phyloP scores from a whole-genome alignment of 2,113 vertebrate genomes.

The Plecturocebus donacophilus region DNA sequence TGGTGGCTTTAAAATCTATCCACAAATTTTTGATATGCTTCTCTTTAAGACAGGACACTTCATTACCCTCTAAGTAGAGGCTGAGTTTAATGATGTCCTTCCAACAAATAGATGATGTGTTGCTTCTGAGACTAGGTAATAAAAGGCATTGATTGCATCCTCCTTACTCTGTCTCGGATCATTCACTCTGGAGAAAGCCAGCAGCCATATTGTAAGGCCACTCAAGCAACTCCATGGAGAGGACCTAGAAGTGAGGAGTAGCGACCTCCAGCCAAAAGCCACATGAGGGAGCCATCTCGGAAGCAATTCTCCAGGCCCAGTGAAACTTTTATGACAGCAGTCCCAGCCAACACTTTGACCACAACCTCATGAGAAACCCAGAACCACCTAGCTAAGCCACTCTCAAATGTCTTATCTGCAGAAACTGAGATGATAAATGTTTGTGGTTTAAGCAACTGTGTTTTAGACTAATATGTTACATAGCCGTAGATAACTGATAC shows the following conservation, averaged over 20 bases:
- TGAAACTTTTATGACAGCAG: not conserved
- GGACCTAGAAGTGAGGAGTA: not conserved
- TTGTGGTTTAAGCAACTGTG: not conserved
- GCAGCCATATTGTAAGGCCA: not conserved
- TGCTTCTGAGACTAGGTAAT: not conserved
- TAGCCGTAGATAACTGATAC: not conserved
- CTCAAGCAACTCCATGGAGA: not conserved
- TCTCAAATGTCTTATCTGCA: not conserved
- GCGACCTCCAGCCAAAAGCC: not conserved
- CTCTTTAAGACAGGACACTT: not conserved
- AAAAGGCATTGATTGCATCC: not conserved
- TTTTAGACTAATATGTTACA: not conserved
- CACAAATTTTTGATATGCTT: not conserved
- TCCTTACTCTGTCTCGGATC: not conserved
- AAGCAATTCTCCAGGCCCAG: not conserved
- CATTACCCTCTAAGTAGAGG: not conserved
- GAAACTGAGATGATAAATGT: not conserved
- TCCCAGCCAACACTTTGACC: not conserved
- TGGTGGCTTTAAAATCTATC: slow-evolving; percentile 1
- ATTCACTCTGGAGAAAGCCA: not conserved
- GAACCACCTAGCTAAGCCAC: not conserved
- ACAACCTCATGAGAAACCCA: not conserved
- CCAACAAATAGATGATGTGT: not conserved
- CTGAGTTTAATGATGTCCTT: not conserved
- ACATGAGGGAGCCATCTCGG: not conserved